Base-by-base conservation (phyloP, 2,113 vertebrate genomes). In the Synchiropus splendidus region DNA sequence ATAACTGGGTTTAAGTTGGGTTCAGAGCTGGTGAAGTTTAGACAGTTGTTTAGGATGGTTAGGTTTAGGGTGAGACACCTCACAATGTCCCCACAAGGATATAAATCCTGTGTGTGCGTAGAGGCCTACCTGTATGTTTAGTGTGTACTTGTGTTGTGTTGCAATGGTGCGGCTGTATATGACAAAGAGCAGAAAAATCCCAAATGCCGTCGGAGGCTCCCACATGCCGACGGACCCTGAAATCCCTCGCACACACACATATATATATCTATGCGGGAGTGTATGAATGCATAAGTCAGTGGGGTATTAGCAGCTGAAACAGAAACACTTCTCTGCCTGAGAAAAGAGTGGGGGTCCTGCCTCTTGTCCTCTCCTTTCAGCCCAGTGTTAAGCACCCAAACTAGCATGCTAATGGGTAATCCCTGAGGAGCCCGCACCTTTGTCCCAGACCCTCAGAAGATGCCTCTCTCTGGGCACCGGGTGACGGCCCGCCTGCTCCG, bases 351-450 rank as follows among this genome's bases (percentile, higher is more conserved):
- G 70, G 42, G 76, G 44, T 58, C 50, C 67, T 71, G 74, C 58
- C 76, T 76, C 72, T 80, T 80, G 81, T 78, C 77, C 75, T 52
- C 39, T 58, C 67, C 72, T 75, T 78, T 80, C 70, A 80, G 73
- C 49, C 70, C 74, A 75, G 74, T 75, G 72, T 80, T 82, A 81
- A 83, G 78, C 76, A 83, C 78, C 80, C 75, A 74, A 74, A 74
- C 69, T 69, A 75, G 76, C 73, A 83, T 81, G 72, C 78, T 82
- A 83, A 81, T 83, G 74, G 76, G 33, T 80, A 83, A 82, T 83
- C 81, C 81, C 81, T 72, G 55, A 79, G 79, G 76, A 81, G 67
- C 65, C 16, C 59, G 62, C 74, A 83, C 78, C 78, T 82, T 83
- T 83, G 81, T 83, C 67, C 63, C 59, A 40, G 37, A 27, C 50